Conservation (phyloP, 2,113 vertebrate genomes). For the chimpanzee (Pan troglodytes) region NHGRI_mPanTro3-v2.1_pri NC_072418.2:41579001-41579500, state of each 20-base stretch:
- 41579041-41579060: no score
- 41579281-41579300: background rate
- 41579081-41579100: no score
- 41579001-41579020: no score
- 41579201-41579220: background rate
- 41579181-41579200: background rate
- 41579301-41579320: background rate
- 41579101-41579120: no score
- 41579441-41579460: background rate
- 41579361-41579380: background rate
- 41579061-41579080: no score
- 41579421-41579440: background rate
- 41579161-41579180: background rate
- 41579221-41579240: background rate
- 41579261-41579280: background rate
- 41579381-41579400: background rate
- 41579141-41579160: background rate
- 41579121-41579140: no score
- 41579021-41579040: no score
- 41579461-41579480: background rate
- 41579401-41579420: background rate
- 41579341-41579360: background rate
- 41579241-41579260: background rate
- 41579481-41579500: slow-evolving; percentile 70
- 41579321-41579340: background rate